Percentiles rank a stretch among this genome's conserved stretches.
phyloP scores from a whole-genome alignment of 92 coral and sea anemone species.

The Porites lobata region DNA sequence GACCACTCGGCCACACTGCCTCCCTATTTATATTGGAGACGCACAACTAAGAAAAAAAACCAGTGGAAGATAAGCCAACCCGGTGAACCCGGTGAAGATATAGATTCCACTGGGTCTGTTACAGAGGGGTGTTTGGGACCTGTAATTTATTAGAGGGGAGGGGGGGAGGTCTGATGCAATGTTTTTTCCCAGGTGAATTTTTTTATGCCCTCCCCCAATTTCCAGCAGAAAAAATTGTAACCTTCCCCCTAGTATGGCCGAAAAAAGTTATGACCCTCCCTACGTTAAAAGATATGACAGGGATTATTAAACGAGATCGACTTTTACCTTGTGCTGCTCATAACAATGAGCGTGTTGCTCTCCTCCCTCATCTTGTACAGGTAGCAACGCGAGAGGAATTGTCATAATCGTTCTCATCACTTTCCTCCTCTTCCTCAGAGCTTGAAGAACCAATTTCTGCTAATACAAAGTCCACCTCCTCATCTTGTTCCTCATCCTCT shows the following conservation, averaged over 20 bases:
- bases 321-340: constrained; percentile 19
- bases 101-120: too few species aligned
- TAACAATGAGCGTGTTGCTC: constrained; percentile 29
- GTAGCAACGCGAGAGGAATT: too few species aligned
- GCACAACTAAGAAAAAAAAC: too few species aligned
- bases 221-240: too few species aligned
- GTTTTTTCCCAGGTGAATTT: neutral
- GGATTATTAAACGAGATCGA: constrained; percentile 27
- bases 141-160: neutral
- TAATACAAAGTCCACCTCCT: constrained; percentile 33
- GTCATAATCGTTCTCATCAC: constrained; percentile 25
- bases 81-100: too few species aligned
- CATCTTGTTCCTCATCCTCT: constrained; percentile 31
- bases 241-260: too few species aligned
- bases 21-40: too few species aligned
- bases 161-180: neutral
- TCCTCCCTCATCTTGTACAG: too few species aligned
- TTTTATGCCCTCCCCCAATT: too few species aligned
- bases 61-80: too few species aligned
- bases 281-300: constrained; percentile 33
- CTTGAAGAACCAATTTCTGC: constrained; percentile 55
- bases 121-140: neutral
- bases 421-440: constrained; percentile 49
- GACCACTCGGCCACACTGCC: too few species aligned
- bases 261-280: neutral